phyloP scores from a whole-genome alignment of 2,113 vertebrate species.

The Ellobius talpinus region DNA sequence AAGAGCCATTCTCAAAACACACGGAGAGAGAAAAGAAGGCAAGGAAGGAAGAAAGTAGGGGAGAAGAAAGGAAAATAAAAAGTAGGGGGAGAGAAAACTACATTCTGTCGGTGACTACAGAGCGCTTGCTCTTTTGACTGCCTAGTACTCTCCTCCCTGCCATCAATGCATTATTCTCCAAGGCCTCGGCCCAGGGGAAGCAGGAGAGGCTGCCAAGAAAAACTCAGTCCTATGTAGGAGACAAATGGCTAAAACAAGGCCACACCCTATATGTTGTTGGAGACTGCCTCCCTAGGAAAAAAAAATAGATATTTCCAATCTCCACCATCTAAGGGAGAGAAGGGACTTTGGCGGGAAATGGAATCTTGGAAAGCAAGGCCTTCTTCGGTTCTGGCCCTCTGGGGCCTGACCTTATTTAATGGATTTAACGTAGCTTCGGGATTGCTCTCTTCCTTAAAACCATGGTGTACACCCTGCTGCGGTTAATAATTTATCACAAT shows the following conservation, averaged over 20 bases:
- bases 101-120: neutral
- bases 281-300: neutral
- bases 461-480: neutral
- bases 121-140: neutral
- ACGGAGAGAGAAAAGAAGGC: too few species aligned
- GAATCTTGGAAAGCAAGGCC: neutral
- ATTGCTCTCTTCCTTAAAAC: neutral
- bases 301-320: neutral
- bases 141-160: neutral
- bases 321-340: neutral
- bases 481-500: neutral
- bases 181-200: neutral
- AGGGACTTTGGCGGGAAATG: neutral
- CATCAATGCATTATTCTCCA: neutral
- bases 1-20: neutral
- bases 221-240: neutral
- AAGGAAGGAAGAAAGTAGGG: too few species aligned
- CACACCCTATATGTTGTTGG: neutral
- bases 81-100: too few species aligned
- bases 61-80: neutral
- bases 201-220: neutral
- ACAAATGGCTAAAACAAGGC: neutral
- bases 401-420: neutral
- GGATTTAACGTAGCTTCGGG: neutral
- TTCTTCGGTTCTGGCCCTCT: slow-evolving; percentile 25